A percentile compares a stretch with the other conserved stretches of the same genome.
phyloP scores from a whole-genome alignment of 1,140 invertebrate genomes.

The Bombus waltoni region DNA sequence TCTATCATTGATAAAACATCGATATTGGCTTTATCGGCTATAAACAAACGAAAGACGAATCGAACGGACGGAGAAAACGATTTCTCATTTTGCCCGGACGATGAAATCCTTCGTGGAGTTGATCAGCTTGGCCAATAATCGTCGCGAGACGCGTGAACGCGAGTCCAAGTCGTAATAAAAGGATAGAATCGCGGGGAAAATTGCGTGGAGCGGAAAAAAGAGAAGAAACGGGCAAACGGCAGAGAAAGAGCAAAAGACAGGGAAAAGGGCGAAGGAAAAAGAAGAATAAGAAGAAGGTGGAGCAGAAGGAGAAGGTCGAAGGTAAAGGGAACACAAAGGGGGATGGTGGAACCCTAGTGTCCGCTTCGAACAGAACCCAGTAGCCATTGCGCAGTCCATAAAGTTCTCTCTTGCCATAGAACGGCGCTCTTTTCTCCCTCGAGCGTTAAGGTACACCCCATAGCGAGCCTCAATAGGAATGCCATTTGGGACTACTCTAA shows the following conservation, averaged over 20 bases:
- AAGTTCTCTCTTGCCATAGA: conserved; percentile 68
- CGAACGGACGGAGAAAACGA: not conserved
- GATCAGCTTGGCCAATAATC: conserved; percentile 54
- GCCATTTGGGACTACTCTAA: conserved; percentile 71
- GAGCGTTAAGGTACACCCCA: conserved; percentile 63
- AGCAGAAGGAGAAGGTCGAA: not conserved
- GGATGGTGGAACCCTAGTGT: conserved; percentile 53
- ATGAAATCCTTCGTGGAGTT: conserved; percentile 50
- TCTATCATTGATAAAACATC: not conserved
- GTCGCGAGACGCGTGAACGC: conserved; percentile 57
- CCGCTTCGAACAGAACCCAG: conserved; percentile 63
- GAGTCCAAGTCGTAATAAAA: conserved; percentile 58
- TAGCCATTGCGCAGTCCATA: conserved; percentile 72
- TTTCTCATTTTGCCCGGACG: conserved; percentile 14
- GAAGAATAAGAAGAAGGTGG: conserved; percentile 16
- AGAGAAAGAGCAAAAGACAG: not conserved
- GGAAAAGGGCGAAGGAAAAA: not conserved
- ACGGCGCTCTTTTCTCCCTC: conserved; percentile 61
- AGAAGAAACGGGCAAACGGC: not conserved
- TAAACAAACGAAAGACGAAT: not conserved
- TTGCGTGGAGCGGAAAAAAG: conserved; percentile 35
- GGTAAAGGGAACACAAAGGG: conserved; percentile 52
- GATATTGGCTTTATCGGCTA: not conserved
- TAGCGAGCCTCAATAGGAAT: conserved; percentile 71
- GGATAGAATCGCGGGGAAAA: conserved; percentile 65